Conservation (phyloP, 2,888 invertebrate species). For the Thera obeliscata region DNA sequence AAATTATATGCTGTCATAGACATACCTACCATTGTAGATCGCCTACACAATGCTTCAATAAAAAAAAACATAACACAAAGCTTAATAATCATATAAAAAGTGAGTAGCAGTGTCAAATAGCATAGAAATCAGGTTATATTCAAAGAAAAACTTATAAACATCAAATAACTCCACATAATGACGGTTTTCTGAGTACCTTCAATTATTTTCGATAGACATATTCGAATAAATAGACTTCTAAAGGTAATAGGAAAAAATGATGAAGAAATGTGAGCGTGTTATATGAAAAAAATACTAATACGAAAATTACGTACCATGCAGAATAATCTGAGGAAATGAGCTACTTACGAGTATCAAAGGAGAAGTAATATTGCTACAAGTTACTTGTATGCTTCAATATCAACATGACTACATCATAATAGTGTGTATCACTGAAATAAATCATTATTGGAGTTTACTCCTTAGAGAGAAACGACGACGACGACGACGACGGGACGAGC, state of each 20-base stretch:
- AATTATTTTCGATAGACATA: neutral
- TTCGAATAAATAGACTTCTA: neutral
- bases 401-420: neutral
- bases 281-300: slow-evolving; percentile 4
- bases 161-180: no score
- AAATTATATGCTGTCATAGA: no score
- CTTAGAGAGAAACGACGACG: no score
- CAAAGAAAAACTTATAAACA: no score
- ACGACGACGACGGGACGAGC: no score
- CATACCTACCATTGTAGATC: no score
- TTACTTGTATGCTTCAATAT: neutral
- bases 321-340: slow-evolving; percentile 5
- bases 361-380: neutral
- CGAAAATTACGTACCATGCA: slow-evolving; percentile 1
- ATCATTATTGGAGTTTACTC: neutral
- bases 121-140: neutral
- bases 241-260: neutral
- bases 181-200: neutral
- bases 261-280: neutral
- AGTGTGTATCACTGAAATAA: neutral
- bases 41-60: no score
- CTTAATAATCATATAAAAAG: no score
- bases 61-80: no score
- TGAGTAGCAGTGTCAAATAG: no score
- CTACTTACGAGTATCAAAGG: slow-evolving; percentile 4